Evolutionary conservation across 2,113 vertebrate species (phyloP).

Genomic region (Psephotus haematonotus): DNA sequence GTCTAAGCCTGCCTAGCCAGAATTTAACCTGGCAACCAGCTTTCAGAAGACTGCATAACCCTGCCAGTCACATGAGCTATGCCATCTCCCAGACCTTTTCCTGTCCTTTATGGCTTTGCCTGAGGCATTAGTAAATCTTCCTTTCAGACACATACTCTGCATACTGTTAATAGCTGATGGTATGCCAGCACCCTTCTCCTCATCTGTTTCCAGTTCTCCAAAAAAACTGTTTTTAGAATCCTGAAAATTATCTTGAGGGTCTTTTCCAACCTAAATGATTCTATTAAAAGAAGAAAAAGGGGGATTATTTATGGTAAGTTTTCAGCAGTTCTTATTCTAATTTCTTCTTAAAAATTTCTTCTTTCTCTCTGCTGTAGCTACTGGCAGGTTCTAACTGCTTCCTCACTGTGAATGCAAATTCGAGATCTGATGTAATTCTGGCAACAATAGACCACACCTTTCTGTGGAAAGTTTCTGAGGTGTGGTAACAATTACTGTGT

Average conservation of each 20-base stretch:
- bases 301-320: neutral
- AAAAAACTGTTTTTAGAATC: neutral
- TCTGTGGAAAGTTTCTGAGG: neutral
- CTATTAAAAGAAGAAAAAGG: neutral
- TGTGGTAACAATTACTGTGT: neutral
- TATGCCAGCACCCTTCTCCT: neutral
- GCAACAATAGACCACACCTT: slow-evolving; percentile 49
- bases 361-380: neutral
- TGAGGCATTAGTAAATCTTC: neutral
- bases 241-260: neutral
- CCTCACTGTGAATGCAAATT: neutral
- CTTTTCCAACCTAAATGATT: neutral
- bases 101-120: slow-evolving; percentile 1
- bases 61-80: neutral
- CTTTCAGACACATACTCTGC: neutral
- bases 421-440: slow-evolving; percentile 30
- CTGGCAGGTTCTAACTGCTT: slow-evolving; percentile 12
- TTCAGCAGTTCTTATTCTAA: neutral
- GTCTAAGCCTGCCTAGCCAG: neutral
- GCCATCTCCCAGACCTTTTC: neutral
- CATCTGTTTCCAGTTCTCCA: neutral
- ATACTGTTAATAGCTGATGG: neutral
- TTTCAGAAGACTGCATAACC: neutral
- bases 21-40: neutral
- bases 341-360: neutral